Conservation (phyloP, 2,888 invertebrate genomes). For the Oxystoma pomonae region DNA sequence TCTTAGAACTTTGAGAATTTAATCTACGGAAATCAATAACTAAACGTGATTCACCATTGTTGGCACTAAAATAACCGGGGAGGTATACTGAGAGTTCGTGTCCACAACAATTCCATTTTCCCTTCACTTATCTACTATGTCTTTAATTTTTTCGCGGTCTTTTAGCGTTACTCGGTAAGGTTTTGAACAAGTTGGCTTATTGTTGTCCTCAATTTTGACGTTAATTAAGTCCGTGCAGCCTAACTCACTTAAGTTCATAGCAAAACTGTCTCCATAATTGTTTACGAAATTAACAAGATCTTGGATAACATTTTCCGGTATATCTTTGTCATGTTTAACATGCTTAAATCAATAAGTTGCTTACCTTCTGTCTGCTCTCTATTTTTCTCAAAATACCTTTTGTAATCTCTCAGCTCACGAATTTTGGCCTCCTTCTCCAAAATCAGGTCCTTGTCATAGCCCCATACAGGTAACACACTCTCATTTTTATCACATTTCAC, state of each 20-base stretch:
- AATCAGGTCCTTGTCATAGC: not conserved
- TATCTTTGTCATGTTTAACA: not conserved
- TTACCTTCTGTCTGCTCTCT: too few relatives aligned
- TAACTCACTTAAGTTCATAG: not conserved
- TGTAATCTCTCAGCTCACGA: not conserved
- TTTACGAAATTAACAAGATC: not conserved
- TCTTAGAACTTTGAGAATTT: not conserved
- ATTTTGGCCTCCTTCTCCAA: not conserved
- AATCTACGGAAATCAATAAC: not conserved
- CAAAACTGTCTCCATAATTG: not conserved
- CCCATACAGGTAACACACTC: too few relatives aligned
- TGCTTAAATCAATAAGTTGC: not conserved
- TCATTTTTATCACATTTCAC: too few relatives aligned
- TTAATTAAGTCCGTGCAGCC: not conserved
- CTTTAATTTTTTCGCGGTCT: not conserved
- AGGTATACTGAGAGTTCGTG: not conserved
- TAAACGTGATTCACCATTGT: not conserved
- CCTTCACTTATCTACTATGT: not conserved
- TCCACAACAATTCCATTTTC: not conserved
- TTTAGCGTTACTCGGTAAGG: not conserved
- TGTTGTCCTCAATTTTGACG: not conserved
- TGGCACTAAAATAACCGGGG: not conserved
- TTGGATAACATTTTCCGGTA: not conserved
- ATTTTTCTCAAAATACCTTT: too few relatives aligned
- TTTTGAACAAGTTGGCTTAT: not conserved